Evolutionary conservation across 1,140 invertebrate genomes (phyloP).

Genomic region (Chrysomallon squamiferum): DNA sequence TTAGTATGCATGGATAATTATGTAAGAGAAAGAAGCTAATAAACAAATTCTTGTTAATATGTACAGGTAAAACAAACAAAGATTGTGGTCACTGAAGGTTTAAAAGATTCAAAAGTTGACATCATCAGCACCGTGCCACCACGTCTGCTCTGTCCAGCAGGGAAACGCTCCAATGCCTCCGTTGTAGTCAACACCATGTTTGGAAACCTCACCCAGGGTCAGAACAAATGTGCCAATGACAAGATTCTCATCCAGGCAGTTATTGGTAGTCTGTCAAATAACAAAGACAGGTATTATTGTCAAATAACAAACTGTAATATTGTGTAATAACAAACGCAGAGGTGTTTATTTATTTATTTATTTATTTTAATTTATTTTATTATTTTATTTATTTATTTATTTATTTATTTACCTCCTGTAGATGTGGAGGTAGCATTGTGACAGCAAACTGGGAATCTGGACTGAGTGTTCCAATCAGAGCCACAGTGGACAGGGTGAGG

Average conservation of each 20-base stretch:
- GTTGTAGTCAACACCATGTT: background rate
- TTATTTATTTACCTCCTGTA: background rate
- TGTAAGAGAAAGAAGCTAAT: no score
- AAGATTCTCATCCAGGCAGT: slow-evolving; percentile 1
- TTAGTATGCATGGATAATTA: background rate
- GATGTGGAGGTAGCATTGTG: slow-evolving; percentile 22
- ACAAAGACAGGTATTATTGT: no score
- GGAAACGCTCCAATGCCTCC: background rate
- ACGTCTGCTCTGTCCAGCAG: background rate
- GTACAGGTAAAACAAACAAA: background rate
- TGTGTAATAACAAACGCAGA: background rate
- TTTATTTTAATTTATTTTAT: background rate
- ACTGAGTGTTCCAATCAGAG: slow-evolving; percentile 22
- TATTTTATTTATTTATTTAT: background rate
- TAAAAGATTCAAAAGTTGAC: background rate
- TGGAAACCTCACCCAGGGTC: background rate
- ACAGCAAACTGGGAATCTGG: slow-evolving; percentile 18
- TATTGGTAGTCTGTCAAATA: background rate
- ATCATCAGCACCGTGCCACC: background rate
- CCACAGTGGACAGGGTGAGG: slow-evolving; percentile 31
- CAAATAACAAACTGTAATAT: no score
- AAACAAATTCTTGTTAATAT: background rate
- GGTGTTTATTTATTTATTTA: background rate
- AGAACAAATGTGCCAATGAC: background rate
- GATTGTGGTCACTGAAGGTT: background rate